These are phyloP conservation scores for Phylloscopus collybita DNA, from an alignment of 2,797 vertebrate species.

Conservation along the genomic window DNA sequence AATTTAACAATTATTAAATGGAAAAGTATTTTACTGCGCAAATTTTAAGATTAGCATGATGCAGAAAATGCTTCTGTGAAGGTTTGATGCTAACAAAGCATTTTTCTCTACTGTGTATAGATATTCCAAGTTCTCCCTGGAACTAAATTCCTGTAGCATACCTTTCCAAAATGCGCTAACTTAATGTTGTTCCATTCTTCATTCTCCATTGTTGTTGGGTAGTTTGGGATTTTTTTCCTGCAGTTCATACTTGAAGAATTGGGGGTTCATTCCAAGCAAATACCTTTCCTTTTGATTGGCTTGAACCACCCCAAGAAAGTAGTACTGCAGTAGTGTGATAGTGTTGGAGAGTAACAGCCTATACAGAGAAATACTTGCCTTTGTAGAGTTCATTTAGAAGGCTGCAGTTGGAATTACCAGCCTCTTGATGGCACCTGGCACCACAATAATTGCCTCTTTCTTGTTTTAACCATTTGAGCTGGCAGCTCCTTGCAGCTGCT, in stretches of 20 bases:
- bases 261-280: neutral
- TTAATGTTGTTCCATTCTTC: neutral
- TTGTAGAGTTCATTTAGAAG: neutral
- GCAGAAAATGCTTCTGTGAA: neutral
- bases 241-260: neutral
- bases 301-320: neutral
- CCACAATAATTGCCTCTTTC: slow-evolving; percentile 18
- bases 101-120: neutral
- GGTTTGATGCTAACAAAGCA: neutral
- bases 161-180: neutral
- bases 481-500: neutral
- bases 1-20: neutral
- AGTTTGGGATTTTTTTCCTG: fast-evolving
- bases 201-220: neutral
- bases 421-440: slow-evolving; percentile 74
- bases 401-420: slow-evolving; percentile 53
- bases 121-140: neutral
- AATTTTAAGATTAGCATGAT: neutral
- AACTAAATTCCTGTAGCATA: neutral
- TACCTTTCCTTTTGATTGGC: neutral
- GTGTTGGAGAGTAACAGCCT: neutral
- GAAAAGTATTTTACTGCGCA: neutral
- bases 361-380: neutral
- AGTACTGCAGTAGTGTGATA: neutral
- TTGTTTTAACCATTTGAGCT: neutral